phyloP scores from a whole-genome alignment of 2,888 invertebrate species.

The Dynastes grantii region DNA sequence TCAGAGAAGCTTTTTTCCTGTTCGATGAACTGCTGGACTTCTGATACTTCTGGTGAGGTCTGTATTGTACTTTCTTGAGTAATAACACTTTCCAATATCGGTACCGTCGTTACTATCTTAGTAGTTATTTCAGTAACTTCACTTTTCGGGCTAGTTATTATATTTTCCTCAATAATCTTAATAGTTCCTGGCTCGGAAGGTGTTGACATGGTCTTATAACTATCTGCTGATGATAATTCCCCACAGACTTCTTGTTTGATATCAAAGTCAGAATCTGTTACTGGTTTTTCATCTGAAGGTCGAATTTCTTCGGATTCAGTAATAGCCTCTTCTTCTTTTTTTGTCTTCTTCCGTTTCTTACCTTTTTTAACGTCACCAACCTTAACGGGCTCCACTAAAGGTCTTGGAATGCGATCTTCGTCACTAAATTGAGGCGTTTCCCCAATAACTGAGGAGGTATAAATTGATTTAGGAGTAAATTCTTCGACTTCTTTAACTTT shows the following conservation, averaged over 20 bases:
- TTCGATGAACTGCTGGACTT: constrained; percentile 68
- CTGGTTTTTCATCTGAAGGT: constrained; percentile 41
- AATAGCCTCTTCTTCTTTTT: constrained; percentile 61
- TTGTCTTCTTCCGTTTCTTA: constrained; percentile 68
- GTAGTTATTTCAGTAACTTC: constrained; percentile 72
- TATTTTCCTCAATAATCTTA: constrained; percentile 79
- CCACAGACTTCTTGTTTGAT: constrained; percentile 69
- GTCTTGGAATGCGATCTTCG: constrained; percentile 61
- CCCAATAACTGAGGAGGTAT: constrained; percentile 65
- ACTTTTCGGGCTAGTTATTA: constrained; percentile 74
- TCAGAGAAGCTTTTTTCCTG: constrained; percentile 68
- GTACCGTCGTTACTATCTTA: constrained; percentile 72
- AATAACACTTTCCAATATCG: constrained; percentile 75
- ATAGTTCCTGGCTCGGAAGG: constrained; percentile 75
- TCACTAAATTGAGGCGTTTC: constrained; percentile 69
- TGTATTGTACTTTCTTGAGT: constrained; percentile 75
- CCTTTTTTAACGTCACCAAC: constrained; percentile 60
- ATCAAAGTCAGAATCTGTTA: constrained; percentile 50
- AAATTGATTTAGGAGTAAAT: constrained; percentile 70
- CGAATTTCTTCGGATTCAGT: constrained; percentile 60
- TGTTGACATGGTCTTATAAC: constrained; percentile 76
- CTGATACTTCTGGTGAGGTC: constrained; percentile 74
- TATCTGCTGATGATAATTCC: constrained; percentile 73
- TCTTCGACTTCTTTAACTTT: constrained; percentile 72
- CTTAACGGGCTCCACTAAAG: constrained; percentile 58